phyloP scores from a whole-genome alignment of 2,797 vertebrate species.

The Hydrolagus colliei region DNA sequence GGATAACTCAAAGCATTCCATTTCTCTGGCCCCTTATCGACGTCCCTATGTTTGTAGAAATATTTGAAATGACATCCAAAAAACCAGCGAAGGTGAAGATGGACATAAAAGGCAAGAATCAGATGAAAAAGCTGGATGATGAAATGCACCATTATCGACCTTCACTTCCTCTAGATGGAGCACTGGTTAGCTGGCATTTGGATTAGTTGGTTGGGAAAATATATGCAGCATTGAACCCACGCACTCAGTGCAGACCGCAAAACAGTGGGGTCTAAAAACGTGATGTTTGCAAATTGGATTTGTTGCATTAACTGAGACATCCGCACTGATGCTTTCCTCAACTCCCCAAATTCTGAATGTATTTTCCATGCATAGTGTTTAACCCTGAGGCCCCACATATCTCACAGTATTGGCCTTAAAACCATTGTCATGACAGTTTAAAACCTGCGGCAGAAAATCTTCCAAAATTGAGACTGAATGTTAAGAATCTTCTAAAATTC shows the following conservation, averaged over 20 bases:
- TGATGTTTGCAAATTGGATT: too few species aligned
- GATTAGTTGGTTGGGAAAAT: not conserved
- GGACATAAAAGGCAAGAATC: conserved; percentile 1
- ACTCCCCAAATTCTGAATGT: too few species aligned
- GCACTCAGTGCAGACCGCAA: not conserved
- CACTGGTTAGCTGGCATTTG: not conserved
- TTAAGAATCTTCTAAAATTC: too few species aligned
- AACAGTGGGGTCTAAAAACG: not conserved
- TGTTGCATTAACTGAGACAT: too few species aligned
- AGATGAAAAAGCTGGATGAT: conserved; percentile 19
- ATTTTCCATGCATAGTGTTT: too few species aligned
- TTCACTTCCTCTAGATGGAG: conserved; percentile 7
- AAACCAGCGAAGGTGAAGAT: not conserved
- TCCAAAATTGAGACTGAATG: too few species aligned
- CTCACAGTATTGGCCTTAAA: too few species aligned
- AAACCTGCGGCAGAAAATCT: too few species aligned
- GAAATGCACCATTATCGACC: not conserved
- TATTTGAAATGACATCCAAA: not conserved
- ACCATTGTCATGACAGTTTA: too few species aligned
- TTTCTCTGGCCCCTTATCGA: not conserved
- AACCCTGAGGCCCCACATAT: too few species aligned
- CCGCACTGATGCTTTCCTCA: too few species aligned
- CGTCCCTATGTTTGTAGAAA: not conserved
- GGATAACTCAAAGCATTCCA: not conserved
- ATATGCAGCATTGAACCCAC: not conserved